A percentile compares a stretch with the other conserved stretches of the same genome.
Conservation (phyloP, 2,888 invertebrate species). For the Ormyrus pomaceus region DNA sequence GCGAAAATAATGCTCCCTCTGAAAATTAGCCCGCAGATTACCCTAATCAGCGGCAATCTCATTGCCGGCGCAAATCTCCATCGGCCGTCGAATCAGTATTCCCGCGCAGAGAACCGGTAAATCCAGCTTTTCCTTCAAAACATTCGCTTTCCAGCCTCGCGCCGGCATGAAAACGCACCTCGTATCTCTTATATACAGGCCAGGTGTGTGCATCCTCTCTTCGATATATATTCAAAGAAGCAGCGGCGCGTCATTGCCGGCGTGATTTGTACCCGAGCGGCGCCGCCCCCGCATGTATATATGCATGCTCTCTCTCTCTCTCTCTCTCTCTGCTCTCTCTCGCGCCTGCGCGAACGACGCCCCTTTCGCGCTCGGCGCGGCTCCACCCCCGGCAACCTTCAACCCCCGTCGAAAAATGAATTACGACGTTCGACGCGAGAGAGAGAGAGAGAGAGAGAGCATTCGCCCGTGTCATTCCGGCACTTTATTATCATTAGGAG, state of each 20-base stretch:
- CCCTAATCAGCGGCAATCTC: too few species aligned
- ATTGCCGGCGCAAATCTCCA: too few species aligned
- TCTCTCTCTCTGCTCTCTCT: too few species aligned
- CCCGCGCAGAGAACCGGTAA: too few species aligned
- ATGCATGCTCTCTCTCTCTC: background rate
- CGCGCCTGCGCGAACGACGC: conserved; percentile 21
- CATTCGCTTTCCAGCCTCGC: too few species aligned
- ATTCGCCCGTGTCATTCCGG: conserved; percentile 19
- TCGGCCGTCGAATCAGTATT: too few species aligned
- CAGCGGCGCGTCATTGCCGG: conserved; percentile 68
- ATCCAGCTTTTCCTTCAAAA: too few species aligned
- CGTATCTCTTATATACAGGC: background rate
- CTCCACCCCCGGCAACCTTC: conserved; percentile 19
- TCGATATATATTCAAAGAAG: too few species aligned
- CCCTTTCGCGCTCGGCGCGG: conserved; percentile 40
- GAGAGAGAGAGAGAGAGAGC: too few species aligned
- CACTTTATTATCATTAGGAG: conserved; percentile 37
- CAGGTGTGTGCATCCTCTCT: conserved; percentile 32
- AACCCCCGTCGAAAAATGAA: conserved; percentile 39
- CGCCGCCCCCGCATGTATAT: conserved; percentile 64
- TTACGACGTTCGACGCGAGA: conserved; percentile 30
- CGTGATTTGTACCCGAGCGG: conserved; percentile 71
- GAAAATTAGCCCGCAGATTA: too few species aligned
- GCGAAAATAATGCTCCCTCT: too few species aligned
- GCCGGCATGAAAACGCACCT: too few species aligned